Evolutionary conservation across 2,888 invertebrate genomes (phyloP), one percentile per base, ranked within the genome.

Genomic region (Abrostola triplasia): DNA sequence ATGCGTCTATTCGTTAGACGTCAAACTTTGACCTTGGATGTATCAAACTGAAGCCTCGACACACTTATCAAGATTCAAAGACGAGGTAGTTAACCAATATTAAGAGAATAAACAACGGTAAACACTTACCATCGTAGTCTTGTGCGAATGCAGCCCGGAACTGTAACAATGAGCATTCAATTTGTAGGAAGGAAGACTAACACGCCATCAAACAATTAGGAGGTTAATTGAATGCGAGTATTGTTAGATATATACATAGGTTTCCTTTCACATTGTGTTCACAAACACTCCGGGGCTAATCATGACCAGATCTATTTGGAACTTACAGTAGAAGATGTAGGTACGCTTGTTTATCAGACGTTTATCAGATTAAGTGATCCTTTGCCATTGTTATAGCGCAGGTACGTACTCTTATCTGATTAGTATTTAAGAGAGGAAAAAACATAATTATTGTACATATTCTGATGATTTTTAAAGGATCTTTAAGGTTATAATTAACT

Each of bases 121-220:
- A 57, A 59, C 69, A 79, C 93, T 89, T 83, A 95, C 95, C 95
- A 84, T 95, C 95, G 83, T 95, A 95, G 84, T 95, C 95, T 92
- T 95, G 95, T 70, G 93, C 87, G 82, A 88, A 82, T 72, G 82
- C 89, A 66, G 88, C 81, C 76, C 84, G 89, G 74, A 93, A 82
- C 95, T 95, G 94, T 74, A 95, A 95, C 92, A 94, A 93, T 88
- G 87, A 90, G 83, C 88, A 91, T 91, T 88, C 82, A 88, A 77
- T 79, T 76, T 86, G 83, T 81, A 86, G 85, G 85, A 85, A 86
- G 88, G 88, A 87, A 85, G 79, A 81, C 66, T 68, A 78, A 81
- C 81, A 81, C 73, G 74, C 81, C 85, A 88, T 86, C 86, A 88
- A 84, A 84, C 84, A 84, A 84, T 85, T 88, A 81, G 80, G 72